Conservation (phyloP, 2,888 invertebrate species). For the Nineta flava region DNA sequence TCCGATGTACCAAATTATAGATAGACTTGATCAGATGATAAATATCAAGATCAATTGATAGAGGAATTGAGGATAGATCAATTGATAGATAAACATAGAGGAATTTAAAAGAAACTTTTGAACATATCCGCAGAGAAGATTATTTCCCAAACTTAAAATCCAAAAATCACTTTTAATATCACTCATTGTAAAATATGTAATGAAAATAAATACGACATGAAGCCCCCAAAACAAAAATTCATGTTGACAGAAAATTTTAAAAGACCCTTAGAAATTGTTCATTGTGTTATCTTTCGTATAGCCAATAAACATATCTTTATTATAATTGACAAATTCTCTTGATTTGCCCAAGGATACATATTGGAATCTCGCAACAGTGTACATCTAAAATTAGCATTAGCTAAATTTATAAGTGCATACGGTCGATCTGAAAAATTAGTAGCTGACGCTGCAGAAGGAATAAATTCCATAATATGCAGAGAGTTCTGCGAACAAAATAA, state of each 20-base stretch:
- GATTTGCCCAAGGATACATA: background rate
- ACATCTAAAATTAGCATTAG: background rate
- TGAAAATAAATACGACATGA: slow-evolving; percentile 6
- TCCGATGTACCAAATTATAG: too few species aligned
- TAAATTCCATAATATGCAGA: background rate
- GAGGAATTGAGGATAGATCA: too few species aligned
- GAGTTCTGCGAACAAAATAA: background rate
- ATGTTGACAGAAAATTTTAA: slow-evolving; percentile 8
- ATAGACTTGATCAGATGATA: too few species aligned
- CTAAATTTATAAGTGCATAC: background rate
- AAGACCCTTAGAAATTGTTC: slow-evolving; percentile 10
- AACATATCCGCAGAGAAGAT: background rate
- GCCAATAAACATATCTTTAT: slow-evolving; percentile 8
- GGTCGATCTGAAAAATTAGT: background rate
- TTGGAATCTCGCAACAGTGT: background rate
- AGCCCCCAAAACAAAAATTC: slow-evolving; percentile 9
- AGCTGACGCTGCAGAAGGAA: background rate
- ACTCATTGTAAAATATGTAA: background rate
- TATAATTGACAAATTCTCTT: slow-evolving; percentile 9
- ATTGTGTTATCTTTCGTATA: slow-evolving; percentile 8
- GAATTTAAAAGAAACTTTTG: background rate
- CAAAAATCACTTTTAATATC: background rate
- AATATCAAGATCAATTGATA: too few species aligned
- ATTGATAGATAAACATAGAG: too few species aligned
- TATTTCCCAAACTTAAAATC: background rate